Evolutionary conservation across 2,113 vertebrate genomes (phyloP), one percentile per base, ranked within the genome.

Genomic region (Bubo bubo): DNA sequence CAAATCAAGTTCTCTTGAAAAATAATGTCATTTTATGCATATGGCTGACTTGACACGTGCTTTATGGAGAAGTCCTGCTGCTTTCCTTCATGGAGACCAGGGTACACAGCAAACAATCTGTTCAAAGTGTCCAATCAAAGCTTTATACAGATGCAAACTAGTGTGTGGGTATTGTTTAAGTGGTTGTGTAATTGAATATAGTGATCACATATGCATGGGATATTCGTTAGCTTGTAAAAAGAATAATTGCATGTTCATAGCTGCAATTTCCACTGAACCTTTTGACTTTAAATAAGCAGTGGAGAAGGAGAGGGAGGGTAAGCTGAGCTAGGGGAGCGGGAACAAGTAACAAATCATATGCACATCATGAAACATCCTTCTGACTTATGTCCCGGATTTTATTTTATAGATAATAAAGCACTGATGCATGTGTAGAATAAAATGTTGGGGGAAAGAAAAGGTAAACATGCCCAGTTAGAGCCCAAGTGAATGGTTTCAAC

Each of bases 81-180:
- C 68, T 91, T 94, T 95, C 84, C 80, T 56, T 86, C 66, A 14
- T 30, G 63, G 58, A 92, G 37, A 88, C 58, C 80, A 43, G 19
- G 80, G 17, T 70, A 60, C 26, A 30, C 35, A 91, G 88, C 35
- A 95, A 96, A 96, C 62, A 63, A 90, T 47, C 62, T 5, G 4
- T 68, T 91, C 68, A 83, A 95, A 94, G 76, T 90, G 90, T 86
- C 81, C 85, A 59, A 58, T 60, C 30, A 93, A 88, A 95, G 66
- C 81, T 73, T 86, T 71, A 66, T 70, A 71, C n/a, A 68, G 73
- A 86, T 63, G 66, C 88, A 97, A 96, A 95, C 34, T 41, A 66
- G 77, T 53, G 79, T 93, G 60, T 83, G 64, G 90, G 79, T 23
- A 86, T 91, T 88, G 59, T 72, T 93, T 66, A 91, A 95, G 77